phyloP scores from a whole-genome alignment of 2,113 vertebrate species.

The Sylvilagus bachmani region DNA sequence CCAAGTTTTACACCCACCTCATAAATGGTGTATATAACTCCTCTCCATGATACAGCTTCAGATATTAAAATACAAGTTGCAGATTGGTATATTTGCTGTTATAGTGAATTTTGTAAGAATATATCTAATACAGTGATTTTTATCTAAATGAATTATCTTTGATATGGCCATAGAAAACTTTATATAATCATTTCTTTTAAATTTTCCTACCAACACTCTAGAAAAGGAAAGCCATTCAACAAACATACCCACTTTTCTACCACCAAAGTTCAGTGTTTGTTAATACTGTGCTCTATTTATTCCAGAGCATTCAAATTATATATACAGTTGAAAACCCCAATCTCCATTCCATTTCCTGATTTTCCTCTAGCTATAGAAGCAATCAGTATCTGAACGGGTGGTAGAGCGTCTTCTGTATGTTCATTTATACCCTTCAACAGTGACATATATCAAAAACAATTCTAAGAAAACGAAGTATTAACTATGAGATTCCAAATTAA shows the following conservation, averaged over 20 bases:
- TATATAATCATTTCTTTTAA: background rate
- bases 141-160: conserved; percentile 74
- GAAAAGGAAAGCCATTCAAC: background rate
- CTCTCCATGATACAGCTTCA: background rate
- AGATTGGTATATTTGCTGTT: background rate
- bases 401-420: background rate
- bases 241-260: background rate
- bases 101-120: conserved; percentile 25
- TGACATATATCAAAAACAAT: background rate
- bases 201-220: background rate
- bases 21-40: background rate
- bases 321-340: background rate
- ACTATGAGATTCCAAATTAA: background rate
- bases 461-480: background rate
- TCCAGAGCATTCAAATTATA: background rate
- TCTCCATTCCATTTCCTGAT: background rate
- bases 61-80: background rate
- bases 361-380: background rate
- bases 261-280: background rate
- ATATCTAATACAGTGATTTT: background rate
- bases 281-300: background rate
- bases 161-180: conserved; percentile 66
- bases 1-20: background rate
- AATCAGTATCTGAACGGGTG: background rate
- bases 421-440: background rate